Evolutionary conservation across 2,113 vertebrate species (phyloP).

Genomic region (Cyanocitta stelleri): DNA sequence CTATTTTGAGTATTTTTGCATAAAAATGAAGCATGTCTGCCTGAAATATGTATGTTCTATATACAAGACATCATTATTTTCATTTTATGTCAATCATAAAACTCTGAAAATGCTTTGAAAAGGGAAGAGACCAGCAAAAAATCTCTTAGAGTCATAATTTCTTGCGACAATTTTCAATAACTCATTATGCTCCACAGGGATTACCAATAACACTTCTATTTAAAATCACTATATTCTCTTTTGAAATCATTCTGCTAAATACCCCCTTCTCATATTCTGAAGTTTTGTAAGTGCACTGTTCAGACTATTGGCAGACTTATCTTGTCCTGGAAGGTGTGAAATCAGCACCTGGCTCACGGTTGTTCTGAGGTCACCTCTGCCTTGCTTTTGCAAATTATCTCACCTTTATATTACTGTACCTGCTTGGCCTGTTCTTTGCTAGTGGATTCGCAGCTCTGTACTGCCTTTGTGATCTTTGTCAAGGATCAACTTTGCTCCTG

Average conservation of each 20-base stretch:
- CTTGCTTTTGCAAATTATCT: neutral
- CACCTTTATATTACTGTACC: neutral
- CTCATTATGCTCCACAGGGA: neutral
- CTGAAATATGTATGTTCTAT: neutral
- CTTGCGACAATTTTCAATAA: neutral
- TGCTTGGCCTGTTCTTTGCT: accelerated
- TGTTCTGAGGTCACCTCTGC: neutral
- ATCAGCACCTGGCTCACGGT: neutral
- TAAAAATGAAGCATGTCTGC: neutral
- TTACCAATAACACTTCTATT: neutral
- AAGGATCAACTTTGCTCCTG: neutral
- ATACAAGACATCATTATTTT: neutral
- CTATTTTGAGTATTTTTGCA: neutral
- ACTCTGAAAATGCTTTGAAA: neutral
- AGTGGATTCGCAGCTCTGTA: neutral
- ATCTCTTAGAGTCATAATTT: neutral
- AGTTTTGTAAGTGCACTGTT: neutral
- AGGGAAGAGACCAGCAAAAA: neutral
- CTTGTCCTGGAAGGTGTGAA: neutral
- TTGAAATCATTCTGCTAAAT: neutral
- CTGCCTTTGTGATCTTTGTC: neutral
- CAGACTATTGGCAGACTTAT: neutral
- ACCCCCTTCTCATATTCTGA: neutral
- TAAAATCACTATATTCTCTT: neutral
- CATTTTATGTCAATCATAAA: neutral